Evolutionary conservation across 1,140 invertebrate species (phyloP), one percentile per base, ranked within the genome.

Genomic region (Drosophila parabipectinata): DNA sequence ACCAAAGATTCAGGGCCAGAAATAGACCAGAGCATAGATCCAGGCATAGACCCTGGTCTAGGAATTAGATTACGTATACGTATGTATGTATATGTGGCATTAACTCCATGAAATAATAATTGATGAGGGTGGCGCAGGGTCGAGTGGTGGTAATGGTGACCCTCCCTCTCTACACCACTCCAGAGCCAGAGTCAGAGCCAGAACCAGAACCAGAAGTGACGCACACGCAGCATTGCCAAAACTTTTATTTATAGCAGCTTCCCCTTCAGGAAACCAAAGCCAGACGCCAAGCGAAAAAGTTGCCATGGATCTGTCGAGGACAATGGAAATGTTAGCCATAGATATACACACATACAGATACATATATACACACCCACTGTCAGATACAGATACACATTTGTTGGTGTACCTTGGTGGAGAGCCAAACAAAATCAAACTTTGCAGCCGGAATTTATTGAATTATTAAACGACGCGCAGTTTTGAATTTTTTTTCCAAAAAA

Each of bases 181-280:
- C n/a, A n/a, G n/a, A n/a, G n/a, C n/a, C 3, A 21, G 1, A 15
- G 15, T 15, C 15, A 15, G 15, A 15, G 0, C 2, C 21, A 18
- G 18, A 18, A 0, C 21, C 21, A 21, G 2, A 21, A 3, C 21
- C 21, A 21, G 21, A 21, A 21, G 51, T 69, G 67, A 71, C 67
- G 67, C 67, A 71, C 67, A 69, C 44, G 67, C 66, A 69, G 56
- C 63, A 54, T 39, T 26, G 41, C 63, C 51, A 39, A 18, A 56
- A 69, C 52, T 69, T 69, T 69, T 69, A 69, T 69, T 69, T 69
- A 69, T 69, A 69, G 66, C 63, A 69, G 63, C 63, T 48, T 69
- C 66, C 62, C 62, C 51, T 68, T 56, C 32, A 68, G 62, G 41
- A 50, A 54, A 30, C 28, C 41, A 8, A 45, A 45, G 6, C 15